Evolutionary conservation across 2,888 invertebrate genomes (phyloP).

Genomic region (Chrysina gloriosa): DNA sequence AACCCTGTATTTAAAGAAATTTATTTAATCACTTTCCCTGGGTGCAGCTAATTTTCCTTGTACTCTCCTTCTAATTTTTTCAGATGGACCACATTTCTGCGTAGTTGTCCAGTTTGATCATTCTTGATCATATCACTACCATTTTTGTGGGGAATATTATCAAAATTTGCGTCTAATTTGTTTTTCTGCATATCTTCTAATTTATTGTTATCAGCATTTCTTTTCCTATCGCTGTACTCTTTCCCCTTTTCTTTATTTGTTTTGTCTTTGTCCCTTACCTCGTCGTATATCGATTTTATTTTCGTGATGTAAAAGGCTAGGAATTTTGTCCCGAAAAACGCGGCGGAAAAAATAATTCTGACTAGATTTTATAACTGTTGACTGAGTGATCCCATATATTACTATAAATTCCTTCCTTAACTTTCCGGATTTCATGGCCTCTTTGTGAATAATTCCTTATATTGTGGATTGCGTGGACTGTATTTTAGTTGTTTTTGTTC

Average conservation of each 20-base stretch:
- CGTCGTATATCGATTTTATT: constrained; percentile 8
- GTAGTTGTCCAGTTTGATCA: not conserved
- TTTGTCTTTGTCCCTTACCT: constrained; percentile 23
- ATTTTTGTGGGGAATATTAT: not conserved
- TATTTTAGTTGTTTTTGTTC: too few relatives aligned
- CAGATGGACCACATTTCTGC: not conserved
- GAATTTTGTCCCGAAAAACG: constrained; percentile 45
- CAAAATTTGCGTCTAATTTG: not conserved
- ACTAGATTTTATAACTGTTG: constrained; percentile 25
- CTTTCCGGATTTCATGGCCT: too few relatives aligned
- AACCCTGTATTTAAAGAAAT: too few relatives aligned
- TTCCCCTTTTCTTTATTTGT: constrained; percentile 37
- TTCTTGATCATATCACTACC: not conserved
- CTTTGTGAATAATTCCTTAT: too few relatives aligned
- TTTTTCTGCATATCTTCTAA: not conserved
- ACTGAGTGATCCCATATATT: too few relatives aligned
- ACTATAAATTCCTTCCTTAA: too few relatives aligned
- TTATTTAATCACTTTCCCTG: too few relatives aligned
- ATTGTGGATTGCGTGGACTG: too few relatives aligned
- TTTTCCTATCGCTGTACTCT: constrained; percentile 27
- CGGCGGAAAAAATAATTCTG: not conserved
- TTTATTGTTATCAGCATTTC: not conserved
- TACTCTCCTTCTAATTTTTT: too few relatives aligned
- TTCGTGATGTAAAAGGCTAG: not conserved
- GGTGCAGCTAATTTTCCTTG: not conserved